These are phyloP conservation scores for Sinhomidia bicolor DNA, from an alignment of 2,888 invertebrate species.

Conservation along the genomic window DNA sequence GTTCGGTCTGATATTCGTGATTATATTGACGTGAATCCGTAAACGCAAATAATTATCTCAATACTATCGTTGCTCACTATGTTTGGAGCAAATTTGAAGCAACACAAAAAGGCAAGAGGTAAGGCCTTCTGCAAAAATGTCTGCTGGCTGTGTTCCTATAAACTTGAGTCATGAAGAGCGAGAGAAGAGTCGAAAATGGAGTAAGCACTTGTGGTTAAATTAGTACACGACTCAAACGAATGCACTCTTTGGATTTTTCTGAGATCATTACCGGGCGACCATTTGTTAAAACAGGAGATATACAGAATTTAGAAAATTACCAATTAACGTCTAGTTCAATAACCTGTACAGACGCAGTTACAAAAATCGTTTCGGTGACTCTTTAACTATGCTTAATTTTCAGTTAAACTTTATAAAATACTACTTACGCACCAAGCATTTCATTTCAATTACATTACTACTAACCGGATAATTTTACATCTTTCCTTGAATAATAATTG, in stretches of 20 bases:
- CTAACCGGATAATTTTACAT: not conserved
- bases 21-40: not conserved
- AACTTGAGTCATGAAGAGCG: not conserved
- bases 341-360: no score
- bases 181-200: not conserved
- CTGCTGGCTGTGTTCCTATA: not conserved
- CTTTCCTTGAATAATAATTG: not conserved
- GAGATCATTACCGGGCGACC: conserved; percentile 61
- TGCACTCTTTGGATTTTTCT: conserved; percentile 68
- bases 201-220: not conserved
- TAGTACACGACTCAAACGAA: conserved; percentile 48
- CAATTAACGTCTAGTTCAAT: no score
- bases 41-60: not conserved
- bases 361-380: no score
- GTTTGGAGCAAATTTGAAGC: not conserved
- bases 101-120: conserved; percentile 11
- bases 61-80: not conserved
- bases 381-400: no score
- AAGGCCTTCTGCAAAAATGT: not conserved
- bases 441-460: not conserved
- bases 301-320: not conserved
- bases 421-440: not conserved
- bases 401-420: not conserved
- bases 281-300: not conserved
- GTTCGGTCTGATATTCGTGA: no score